Evolutionary conservation across 2,888 invertebrate species (phyloP), one percentile per base, ranked within the genome.

Genomic region (Mesopsocus fuscifrons): DNA sequence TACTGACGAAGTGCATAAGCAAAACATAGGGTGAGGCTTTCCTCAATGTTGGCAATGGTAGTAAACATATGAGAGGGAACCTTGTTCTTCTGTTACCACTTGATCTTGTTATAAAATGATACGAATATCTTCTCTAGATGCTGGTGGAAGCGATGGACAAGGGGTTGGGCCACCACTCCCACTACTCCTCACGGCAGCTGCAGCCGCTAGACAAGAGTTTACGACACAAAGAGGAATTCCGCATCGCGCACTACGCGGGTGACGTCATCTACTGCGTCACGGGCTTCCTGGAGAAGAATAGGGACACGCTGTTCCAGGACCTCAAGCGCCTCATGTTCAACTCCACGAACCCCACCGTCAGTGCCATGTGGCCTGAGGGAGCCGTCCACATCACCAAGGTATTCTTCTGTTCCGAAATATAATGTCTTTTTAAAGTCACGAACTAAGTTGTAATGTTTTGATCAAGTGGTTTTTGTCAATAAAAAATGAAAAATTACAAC

Each of bases 271-370:
- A 97, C 66, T 75, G 74, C 43, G 73, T 92, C 15, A 68, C 69
- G 11, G 91, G 92, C 1, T 97, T 97, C 65, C 73, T 97, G 62
- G 95, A 97, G 61, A 97, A 97, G 66, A 97, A 97, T 66, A 89
- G 82, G 61, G 97, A 97, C 61, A 84, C 87, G 0, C 67, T 97
- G 41, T 97, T 88, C 67, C 94, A 94, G 67, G 94, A 95, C 63
- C 85, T 95, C 57, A 97, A 95, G 65, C 68, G 97, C 21, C 65
- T 97, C 44, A 67, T 95, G 50, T 91, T 76, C 62, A 77, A 81
- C 55, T 92, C 92, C 40, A 67, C 66, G 44, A 82, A 89, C 62
- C 57, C 64, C 16, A 73, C 85, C 50, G 68, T 97, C 33, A 72
- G 75, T 34, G 66, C 67, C 46, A 92, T 97, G 91, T 97, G 94